Conservation (phyloP, 2,888 invertebrate species). For the Leptinotarsa rubiginosa region DNA sequence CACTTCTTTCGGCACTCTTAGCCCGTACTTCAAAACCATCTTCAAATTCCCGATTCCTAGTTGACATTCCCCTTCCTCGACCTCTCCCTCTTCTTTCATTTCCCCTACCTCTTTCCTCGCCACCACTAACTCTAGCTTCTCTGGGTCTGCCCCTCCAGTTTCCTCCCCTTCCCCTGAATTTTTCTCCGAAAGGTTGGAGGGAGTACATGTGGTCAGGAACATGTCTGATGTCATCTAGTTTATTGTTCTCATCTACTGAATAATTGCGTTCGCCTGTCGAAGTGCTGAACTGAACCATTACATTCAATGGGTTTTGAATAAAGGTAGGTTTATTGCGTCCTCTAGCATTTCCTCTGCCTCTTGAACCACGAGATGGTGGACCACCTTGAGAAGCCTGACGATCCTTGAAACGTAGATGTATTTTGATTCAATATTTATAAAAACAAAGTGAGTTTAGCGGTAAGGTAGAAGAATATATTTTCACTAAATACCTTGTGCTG, state of each 20-base stretch:
- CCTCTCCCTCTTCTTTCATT: slow-evolving; percentile 16
- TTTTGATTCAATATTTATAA: neutral
- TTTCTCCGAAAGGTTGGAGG: neutral
- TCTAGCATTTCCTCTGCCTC: slow-evolving; percentile 30
- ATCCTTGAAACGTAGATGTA: slow-evolving; percentile 21
- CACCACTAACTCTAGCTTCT: slow-evolving; percentile 25
- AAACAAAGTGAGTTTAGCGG: neutral
- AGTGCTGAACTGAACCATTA: slow-evolving; percentile 56
- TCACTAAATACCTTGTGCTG: slow-evolving; percentile 28
- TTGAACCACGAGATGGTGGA: slow-evolving; percentile 26
- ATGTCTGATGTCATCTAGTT: slow-evolving; percentile 47
- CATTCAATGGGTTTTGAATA: slow-evolving; percentile 53
- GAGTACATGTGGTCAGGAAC: slow-evolving; percentile 43
- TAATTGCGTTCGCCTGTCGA: slow-evolving; percentile 56
- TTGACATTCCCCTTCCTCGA: slow-evolving; percentile 19
- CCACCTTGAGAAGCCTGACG: neutral
- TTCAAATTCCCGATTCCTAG: neutral
- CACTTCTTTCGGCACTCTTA: slow-evolving; percentile 23
- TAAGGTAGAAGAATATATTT: neutral
- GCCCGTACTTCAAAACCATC: slow-evolving; percentile 1
- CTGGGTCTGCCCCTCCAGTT: slow-evolving; percentile 14
- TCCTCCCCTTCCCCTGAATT: slow-evolving; percentile 27
- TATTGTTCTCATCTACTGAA: slow-evolving; percentile 50
- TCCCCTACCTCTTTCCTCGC: slow-evolving; percentile 30
- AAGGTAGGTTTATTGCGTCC: slow-evolving; percentile 16